These are phyloP conservation scores for Cervus canadensis DNA, from an alignment of 2,113 vertebrate species.

Conservation along the genomic window DNA sequence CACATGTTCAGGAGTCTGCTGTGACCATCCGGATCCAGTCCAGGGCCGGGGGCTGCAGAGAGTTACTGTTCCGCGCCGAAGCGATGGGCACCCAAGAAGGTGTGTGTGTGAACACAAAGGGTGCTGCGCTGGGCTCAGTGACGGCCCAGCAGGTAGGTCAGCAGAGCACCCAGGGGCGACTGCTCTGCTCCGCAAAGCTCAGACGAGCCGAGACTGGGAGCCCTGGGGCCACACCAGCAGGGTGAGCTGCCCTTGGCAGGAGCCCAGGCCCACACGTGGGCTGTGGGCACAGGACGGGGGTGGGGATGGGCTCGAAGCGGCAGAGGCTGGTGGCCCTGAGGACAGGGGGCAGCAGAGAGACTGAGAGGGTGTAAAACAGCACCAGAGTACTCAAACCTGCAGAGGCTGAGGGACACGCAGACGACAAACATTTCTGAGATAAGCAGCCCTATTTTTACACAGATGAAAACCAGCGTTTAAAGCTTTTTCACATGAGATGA, in stretches of 20 bases:
- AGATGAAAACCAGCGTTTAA: not conserved
- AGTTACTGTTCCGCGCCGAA: too few relatives aligned
- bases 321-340: not conserved
- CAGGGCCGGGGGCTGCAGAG: not conserved
- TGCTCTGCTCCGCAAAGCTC: not conserved
- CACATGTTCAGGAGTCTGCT: accelerated
- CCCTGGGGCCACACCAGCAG: not conserved
- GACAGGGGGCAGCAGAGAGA: not conserved
- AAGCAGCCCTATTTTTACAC: not conserved
- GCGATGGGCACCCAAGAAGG: accelerated
- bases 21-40: too few relatives aligned
- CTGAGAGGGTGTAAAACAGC: accelerated
- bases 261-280: too few relatives aligned
- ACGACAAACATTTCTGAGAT: not conserved
- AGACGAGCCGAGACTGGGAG: not conserved
- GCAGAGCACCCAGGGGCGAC: accelerated
- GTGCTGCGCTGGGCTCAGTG: accelerated
- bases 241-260: not conserved
- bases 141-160: not conserved
- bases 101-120: not conserved
- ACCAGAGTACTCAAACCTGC: not conserved
- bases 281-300: not conserved
- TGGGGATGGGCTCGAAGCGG: not conserved
- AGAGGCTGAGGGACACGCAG: too few relatives aligned
- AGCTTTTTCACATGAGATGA: not conserved